These are phyloP conservation scores for Chitala chitala DNA, from an alignment of 2,113 vertebrate genomes.

Conservation along the genomic window DNA sequence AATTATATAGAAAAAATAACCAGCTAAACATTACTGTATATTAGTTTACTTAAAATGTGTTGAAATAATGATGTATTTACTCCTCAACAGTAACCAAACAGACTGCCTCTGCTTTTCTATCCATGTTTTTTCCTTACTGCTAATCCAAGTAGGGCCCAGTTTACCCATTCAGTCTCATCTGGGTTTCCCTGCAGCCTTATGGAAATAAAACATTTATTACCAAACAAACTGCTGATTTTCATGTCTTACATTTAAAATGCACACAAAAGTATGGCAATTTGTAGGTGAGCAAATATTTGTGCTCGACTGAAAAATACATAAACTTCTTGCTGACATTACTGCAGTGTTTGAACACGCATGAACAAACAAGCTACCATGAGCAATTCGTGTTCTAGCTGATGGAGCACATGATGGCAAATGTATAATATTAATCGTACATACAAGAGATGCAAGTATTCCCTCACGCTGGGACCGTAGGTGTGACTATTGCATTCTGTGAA, in stretches of 20 bases:
- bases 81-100: too few relatives aligned
- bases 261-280: conserved; percentile 3
- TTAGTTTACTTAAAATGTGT: too few relatives aligned
- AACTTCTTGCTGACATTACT: conserved; percentile 5
- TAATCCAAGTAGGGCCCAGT: too few relatives aligned
- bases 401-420: not conserved
- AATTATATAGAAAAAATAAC: too few relatives aligned
- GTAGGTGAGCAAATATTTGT: conserved; percentile 21
- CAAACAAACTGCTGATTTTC: not conserved
- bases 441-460: not conserved
- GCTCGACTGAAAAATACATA: conserved; percentile 7
- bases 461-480: not conserved
- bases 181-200: not conserved
- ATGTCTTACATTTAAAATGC: conserved; percentile 10
- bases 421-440: conserved; percentile 5
- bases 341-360: conserved; percentile 14
- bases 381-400: conserved; percentile 16
- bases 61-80: too few relatives aligned
- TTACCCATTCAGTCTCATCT: too few relatives aligned
- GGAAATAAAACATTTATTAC: not conserved
- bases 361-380: conserved; percentile 4
- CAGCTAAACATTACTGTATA: too few relatives aligned
- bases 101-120: too few relatives aligned
- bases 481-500: not conserved
- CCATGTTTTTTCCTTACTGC: too few relatives aligned